Evolutionary conservation across 2,888 invertebrate genomes (phyloP).

Genomic region (Dichetophora obliterata): DNA sequence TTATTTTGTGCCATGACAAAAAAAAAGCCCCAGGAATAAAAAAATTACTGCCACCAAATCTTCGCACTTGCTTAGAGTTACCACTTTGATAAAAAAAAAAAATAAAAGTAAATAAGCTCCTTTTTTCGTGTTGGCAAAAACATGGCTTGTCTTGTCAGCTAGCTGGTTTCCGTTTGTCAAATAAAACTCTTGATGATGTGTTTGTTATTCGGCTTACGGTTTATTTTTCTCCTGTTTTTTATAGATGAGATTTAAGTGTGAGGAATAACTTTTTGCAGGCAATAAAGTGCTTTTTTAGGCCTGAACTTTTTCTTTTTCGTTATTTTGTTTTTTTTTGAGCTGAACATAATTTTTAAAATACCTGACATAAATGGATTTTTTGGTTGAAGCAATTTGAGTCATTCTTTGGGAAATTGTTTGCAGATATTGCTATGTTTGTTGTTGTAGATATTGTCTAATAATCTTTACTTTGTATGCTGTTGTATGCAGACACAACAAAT

Average conservation of each 20-base stretch:
- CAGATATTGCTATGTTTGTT: no score
- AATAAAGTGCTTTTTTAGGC: not conserved
- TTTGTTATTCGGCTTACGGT: no score
- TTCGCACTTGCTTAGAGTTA: not conserved
- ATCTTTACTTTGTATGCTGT: no score
- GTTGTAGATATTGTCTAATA: no score
- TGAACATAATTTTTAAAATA: no score
- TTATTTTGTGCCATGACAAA: not conserved
- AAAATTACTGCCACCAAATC: not conserved
- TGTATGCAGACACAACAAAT: no score
- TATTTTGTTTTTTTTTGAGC: no score
- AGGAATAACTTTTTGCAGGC: not conserved
- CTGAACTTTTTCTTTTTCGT: not conserved
- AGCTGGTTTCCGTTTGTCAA: conserved; percentile 9
- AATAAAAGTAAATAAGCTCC: not conserved
- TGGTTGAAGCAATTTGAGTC: no score
- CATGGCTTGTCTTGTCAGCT: not conserved
- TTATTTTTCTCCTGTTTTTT: no score
- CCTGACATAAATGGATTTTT: no score
- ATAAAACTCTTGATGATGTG: not conserved
- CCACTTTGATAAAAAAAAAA: not conserved
- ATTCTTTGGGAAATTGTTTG: no score
- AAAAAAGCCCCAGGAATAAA: not conserved
- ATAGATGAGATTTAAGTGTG: not conserved
- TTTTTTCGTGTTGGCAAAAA: not conserved